Evolutionary conservation across 2,797 vertebrate species (phyloP).

Genomic region (Poecilia picta): DNA sequence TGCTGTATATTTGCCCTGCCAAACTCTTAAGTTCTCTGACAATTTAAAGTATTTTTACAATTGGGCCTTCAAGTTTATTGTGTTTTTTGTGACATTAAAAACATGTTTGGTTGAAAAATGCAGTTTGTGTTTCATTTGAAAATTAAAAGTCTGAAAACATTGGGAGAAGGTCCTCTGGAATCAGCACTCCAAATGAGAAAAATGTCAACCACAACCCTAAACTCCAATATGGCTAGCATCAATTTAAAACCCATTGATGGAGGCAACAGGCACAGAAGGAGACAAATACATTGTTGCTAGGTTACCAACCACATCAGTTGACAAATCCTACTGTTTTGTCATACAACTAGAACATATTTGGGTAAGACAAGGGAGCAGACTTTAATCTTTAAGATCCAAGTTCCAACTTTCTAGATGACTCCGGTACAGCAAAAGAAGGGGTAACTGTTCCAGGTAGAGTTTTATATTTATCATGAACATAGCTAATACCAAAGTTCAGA

Average conservation of each 20-base stretch:
- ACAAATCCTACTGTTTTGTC: not conserved
- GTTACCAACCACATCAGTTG: not conserved
- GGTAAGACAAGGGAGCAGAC: not conserved
- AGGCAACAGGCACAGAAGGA: not conserved
- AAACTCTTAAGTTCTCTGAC: not conserved
- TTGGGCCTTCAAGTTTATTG: not conserved
- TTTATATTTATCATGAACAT: not conserved
- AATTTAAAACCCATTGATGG: not conserved
- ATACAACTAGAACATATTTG: not conserved
- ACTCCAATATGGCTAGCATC: not conserved
- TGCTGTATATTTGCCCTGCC: slow-evolving; percentile 14
- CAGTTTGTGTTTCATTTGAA: not conserved
- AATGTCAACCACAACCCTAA: not conserved
- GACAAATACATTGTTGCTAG: not conserved
- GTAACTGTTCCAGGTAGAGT: not conserved
- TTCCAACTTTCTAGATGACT: not conserved
- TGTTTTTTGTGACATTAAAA: not conserved
- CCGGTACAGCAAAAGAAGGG: not conserved
- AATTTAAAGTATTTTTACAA: not conserved
- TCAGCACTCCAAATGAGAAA: not conserved
- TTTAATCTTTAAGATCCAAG: not conserved
- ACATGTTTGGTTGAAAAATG: not conserved
- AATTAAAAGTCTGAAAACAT: not conserved
- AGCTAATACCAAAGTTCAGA: not conserved
- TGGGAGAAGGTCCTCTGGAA: not conserved